Percentiles rank a stretch among this genome's conserved stretches.
phyloP scores from a whole-genome alignment of 1,140 invertebrate species.

The Contarinia nasturtii region DNA sequence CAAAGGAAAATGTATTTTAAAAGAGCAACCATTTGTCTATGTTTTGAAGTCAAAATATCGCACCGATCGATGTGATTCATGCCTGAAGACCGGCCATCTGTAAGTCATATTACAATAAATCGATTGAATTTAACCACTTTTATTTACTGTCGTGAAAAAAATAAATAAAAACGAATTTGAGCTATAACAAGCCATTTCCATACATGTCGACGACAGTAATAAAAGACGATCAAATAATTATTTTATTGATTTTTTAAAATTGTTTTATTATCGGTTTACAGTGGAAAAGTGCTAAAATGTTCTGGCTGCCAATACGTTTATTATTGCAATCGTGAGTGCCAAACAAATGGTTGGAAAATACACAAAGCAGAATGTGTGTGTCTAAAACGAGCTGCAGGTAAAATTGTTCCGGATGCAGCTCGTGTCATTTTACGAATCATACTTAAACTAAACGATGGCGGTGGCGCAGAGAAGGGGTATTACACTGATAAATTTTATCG shows the following conservation, averaged over 20 bases:
- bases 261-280: constrained; percentile 20
- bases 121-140: too few species aligned
- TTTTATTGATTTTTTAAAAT: background rate
- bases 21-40: constrained; percentile 38
- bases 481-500: constrained; percentile 45
- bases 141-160: too few species aligned
- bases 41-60: constrained; percentile 33
- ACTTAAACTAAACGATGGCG: constrained; percentile 42
- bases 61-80: constrained; percentile 36
- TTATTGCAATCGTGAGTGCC: constrained; percentile 57
- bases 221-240: constrained; percentile 25
- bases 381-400: constrained; percentile 41
- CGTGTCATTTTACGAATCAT: constrained; percentile 53
- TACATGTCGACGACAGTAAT: too few species aligned
- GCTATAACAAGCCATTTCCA: too few species aligned
- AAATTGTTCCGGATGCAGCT: constrained; percentile 49
- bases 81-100: too few species aligned
- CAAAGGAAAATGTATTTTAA: constrained; percentile 30
- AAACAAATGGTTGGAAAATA: constrained; percentile 49
- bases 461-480: constrained; percentile 38
- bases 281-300: constrained; percentile 48
- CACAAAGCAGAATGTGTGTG: constrained; percentile 61
- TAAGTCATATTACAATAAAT: too few species aligned
- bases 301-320: constrained; percentile 59
- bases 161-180: too few species aligned